A percentile compares a stretch with the other conserved stretches of the same genome.
These are phyloP conservation scores for Drosophila emarginata DNA, from an alignment of 2,888 invertebrate genomes.

Conservation along the genomic window DNA sequence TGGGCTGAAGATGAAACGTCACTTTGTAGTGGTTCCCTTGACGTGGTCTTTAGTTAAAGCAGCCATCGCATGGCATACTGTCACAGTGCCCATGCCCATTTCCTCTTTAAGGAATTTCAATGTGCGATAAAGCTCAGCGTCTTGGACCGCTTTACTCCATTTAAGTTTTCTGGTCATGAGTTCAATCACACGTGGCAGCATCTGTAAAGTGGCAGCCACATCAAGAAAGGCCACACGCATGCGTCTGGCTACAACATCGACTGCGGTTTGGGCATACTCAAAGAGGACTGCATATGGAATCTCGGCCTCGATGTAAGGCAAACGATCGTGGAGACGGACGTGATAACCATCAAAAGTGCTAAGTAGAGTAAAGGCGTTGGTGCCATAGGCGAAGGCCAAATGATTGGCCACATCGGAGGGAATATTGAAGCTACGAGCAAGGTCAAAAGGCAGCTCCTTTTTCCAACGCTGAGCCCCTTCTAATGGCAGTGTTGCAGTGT, in stretches of 20 bases:
- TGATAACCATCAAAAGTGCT: conserved; percentile 85
- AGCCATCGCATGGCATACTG: not conserved
- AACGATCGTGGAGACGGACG: conserved; percentile 96
- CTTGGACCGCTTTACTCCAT: conserved; percentile 90
- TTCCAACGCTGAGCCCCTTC: conserved; percentile 98
- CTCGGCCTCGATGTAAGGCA: conserved; percentile 99
- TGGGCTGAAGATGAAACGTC: not conserved
- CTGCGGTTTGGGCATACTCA: conserved; percentile 97
- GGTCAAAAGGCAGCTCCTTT: conserved; percentile 97
- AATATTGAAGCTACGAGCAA: conserved; percentile 98
- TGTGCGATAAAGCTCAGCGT: conserved; percentile 90
- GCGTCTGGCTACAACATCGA: conserved; percentile 97
- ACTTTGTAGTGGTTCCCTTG: not conserved
- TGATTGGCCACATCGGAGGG: conserved; percentile 98
- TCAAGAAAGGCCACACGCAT: conserved; percentile 97
- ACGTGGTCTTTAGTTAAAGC: not conserved
- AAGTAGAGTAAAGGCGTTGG: conserved; percentile 92
- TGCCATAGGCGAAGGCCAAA: conserved; percentile 96
- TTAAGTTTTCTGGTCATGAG: conserved; percentile 97
- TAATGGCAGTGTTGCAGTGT: conserved; percentile 93
- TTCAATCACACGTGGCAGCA: conserved; percentile 93
- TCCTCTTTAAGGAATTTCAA: conserved; percentile 93
- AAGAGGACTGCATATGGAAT: conserved; percentile 87
- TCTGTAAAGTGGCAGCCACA: conserved; percentile 97
- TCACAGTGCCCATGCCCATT: conserved; percentile 89